Evolutionary conservation across 2,797 vertebrate species (phyloP), one percentile per base, ranked within the genome.

Genomic region (Allobates femoralis): DNA sequence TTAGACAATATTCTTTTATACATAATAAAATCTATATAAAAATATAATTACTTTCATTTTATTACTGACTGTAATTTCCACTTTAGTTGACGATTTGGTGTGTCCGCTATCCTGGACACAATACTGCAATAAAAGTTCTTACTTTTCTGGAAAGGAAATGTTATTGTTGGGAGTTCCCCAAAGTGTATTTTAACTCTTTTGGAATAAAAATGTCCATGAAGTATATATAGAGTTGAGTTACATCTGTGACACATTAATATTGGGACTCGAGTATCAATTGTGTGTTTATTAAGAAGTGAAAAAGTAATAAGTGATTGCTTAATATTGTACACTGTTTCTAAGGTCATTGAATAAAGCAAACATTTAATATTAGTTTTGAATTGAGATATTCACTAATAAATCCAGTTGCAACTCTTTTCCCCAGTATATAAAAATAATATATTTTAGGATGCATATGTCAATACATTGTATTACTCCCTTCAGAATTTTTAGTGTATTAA

Each of bases 111-210:
- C 46, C 71, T 84, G 56, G 82, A 64, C 21, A 84, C 37, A 84
- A 82, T 55, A 26, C 14, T 83, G 67, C 53, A 83, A 64, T 84
- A 83, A 73, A 83, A 73, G 26, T 30, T 74, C 14, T 46, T 50
- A 74, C n/a, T 76, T 76, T 84, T 84, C 30, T 50, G 56, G 73
- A 50, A 76, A 64, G 55, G 56, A 62, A 76, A 71, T 50, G 74
- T 83, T 84, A 74, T 74, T 58, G 56, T 83, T 77, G 56, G 82
- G 56, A 76, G 41, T 64, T 84, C 82, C 82, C 82, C 28, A 74
- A 84, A 21, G 82, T 58, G 62, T 37, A 84, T 64, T 84, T 76
- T 50, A 50, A 62, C 55, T 62, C n/a, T 60, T 79, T 41, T 75
- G 53, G 53, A 84, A 58, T 66, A 76, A 32, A 84, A 84, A 84